Percentiles rank a stretch among this genome's conserved stretches.
These are phyloP conservation scores for Plectus sambesii DNA, from an alignment of 1,140 invertebrate genomes.

Conservation along the genomic window DNA sequence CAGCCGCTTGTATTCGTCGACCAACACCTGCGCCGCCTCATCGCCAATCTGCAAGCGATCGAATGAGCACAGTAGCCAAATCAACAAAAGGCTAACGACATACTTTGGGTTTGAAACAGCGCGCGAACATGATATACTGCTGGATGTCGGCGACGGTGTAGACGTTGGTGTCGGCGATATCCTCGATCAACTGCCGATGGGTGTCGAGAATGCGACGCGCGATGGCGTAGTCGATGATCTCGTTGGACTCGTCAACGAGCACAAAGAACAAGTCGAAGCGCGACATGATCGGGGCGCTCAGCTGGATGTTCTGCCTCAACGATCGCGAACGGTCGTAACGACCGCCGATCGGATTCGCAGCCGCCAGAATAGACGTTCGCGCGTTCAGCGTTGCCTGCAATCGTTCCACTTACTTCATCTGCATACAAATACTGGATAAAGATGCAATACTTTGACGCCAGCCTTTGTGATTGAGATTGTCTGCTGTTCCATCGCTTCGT, in stretches of 20 bases:
- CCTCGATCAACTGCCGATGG: conserved; percentile 56
- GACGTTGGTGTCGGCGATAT: conserved; percentile 61
- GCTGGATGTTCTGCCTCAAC: conserved; percentile 79
- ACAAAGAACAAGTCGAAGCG: conserved; percentile 98
- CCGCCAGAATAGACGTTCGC: conserved; percentile 89
- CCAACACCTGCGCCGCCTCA: conserved; percentile 70
- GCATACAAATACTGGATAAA: too few relatives aligned
- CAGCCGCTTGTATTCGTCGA: conserved; percentile 75
- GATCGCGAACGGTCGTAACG: conserved; percentile 87
- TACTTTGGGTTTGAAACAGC: conserved; percentile 87
- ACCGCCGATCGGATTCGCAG: conserved; percentile 90
- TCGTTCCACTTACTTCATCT: conserved; percentile 9
- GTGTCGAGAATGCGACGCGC: conserved; percentile 87
- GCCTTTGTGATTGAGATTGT: conserved; percentile 98
- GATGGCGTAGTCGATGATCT: conserved; percentile 83
- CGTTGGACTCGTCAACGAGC: conserved; percentile 85
- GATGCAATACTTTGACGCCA: conserved; percentile 63
- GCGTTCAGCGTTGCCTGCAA: conserved; percentile 89
- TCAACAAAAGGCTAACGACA: conserved; percentile 42
- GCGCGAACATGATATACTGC: conserved; percentile 86
- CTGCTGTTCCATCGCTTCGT: conserved; percentile 99
- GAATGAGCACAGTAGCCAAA: background rate
- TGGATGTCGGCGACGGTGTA: conserved; percentile 77
- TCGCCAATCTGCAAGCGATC: conserved; percentile 49
- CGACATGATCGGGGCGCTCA: conserved; percentile 96